These are phyloP conservation scores for Napeogenes sylphis DNA, from an alignment of 2,888 invertebrate genomes.

Conservation along the genomic window DNA sequence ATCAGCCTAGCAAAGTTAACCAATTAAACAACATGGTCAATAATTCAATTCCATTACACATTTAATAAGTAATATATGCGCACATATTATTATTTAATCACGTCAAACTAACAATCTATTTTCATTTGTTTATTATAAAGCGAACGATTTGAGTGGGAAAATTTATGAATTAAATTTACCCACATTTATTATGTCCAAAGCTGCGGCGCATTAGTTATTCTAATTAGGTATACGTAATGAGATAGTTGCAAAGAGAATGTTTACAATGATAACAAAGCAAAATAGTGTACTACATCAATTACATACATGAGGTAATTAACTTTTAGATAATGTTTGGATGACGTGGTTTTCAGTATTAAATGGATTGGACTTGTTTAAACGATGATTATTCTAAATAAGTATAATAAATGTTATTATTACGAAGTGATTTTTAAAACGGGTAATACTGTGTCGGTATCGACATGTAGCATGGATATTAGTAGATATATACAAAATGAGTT, in stretches of 20 bases:
- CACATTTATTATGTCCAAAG: conserved; percentile 19
- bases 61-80: background rate
- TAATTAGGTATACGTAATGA: conserved; percentile 25
- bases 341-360: too few relatives aligned
- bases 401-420: too few relatives aligned
- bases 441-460: background rate
- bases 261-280: conserved; percentile 24
- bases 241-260: conserved; percentile 24
- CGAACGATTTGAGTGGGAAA: background rate
- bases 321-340: conserved; percentile 15
- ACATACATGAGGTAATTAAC: background rate
- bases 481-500: too few relatives aligned
- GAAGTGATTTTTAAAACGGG: background rate
- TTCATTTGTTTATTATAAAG: background rate
- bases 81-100: background rate
- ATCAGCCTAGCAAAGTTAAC: too few relatives aligned
- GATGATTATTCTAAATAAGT: background rate
- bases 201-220: conserved; percentile 24
- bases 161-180: conserved; percentile 10
- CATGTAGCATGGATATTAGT: too few relatives aligned
- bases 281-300: conserved; percentile 16
- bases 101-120: background rate
- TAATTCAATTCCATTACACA: too few relatives aligned
- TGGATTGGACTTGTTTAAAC: conserved; percentile 11
- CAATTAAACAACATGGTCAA: too few relatives aligned